Conservation (phyloP, 2,888 invertebrate species). For the Sphaerophoria taeniata region DNA sequence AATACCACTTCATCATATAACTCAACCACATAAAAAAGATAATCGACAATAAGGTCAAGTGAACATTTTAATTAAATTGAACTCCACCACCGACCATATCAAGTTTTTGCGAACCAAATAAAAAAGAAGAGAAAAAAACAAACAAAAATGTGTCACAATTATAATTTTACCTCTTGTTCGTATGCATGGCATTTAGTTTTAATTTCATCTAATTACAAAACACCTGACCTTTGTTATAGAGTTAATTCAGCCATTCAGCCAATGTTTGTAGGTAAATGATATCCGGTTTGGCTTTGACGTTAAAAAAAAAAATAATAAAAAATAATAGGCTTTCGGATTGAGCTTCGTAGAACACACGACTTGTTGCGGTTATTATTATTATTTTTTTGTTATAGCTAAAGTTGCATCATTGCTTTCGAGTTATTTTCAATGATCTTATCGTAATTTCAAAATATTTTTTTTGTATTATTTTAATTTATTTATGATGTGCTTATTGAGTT, state of each 20-base stretch:
- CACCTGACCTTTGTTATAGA: constrained; percentile 56
- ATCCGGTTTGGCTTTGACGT: constrained; percentile 65
- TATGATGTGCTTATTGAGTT: too few species aligned
- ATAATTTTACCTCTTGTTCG: not conserved
- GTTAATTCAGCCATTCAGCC: constrained; percentile 47
- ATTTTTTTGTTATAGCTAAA: not conserved
- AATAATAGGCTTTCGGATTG: constrained; percentile 47
- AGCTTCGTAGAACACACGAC: constrained; percentile 6
- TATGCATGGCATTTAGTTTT: constrained; percentile 3
- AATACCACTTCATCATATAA: not conserved
- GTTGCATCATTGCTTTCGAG: constrained; percentile 49
- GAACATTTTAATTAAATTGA: constrained; percentile 59
- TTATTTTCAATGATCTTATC: constrained; percentile 12
- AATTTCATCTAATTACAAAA: constrained; percentile 46
- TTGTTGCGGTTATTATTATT: constrained; percentile 4
- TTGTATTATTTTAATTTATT: not conserved
- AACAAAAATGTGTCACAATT: constrained; percentile 36
- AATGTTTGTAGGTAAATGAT: constrained; percentile 53
- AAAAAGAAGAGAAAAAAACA: too few species aligned
- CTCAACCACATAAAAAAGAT: not conserved
- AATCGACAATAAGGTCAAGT: constrained; percentile 58
- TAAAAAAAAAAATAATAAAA: constrained; percentile 21
- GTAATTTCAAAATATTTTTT: not conserved
- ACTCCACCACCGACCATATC: constrained; percentile 25
- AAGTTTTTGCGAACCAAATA: constrained; percentile 20